Evolutionary conservation across 2,797 vertebrate genomes (phyloP).

Genomic region (Pseudochromis fuscus): DNA sequence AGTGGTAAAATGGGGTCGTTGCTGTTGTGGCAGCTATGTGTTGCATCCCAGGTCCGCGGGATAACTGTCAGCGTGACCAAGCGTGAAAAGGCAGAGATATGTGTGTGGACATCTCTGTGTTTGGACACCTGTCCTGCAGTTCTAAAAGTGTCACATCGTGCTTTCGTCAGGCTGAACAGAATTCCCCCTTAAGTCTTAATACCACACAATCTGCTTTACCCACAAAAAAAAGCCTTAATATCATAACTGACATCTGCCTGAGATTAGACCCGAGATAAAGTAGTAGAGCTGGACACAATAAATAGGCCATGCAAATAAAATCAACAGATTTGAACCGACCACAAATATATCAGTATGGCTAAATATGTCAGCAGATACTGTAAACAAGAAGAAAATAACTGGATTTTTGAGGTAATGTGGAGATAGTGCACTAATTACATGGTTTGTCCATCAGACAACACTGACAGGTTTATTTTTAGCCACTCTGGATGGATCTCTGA

Average conservation of each 20-base stretch:
- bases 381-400: neutral
- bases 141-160: slow-evolving; percentile 46
- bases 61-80: slow-evolving; percentile 19
- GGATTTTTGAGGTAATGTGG: neutral
- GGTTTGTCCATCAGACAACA: neutral
- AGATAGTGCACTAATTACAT: neutral
- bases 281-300: slow-evolving; percentile 28
- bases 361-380: neutral
- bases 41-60: slow-evolving; percentile 27
- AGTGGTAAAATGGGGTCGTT: slow-evolving; percentile 14
- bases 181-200: slow-evolving; percentile 54
- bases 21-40: slow-evolving; percentile 28
- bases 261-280: slow-evolving; percentile 58
- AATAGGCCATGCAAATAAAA: slow-evolving; percentile 11
- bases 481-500: neutral
- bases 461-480: neutral
- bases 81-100: slow-evolving; percentile 7
- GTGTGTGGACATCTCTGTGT: slow-evolving; percentile 7
- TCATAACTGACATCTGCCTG: slow-evolving; percentile 61
- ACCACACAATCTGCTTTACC: slow-evolving; percentile 59
- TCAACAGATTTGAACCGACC: neutral
- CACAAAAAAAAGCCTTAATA: slow-evolving; percentile 44
- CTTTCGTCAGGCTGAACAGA: slow-evolving; percentile 40
- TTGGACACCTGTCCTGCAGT: slow-evolving; percentile 39
- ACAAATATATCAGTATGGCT: slow-evolving; percentile 10